Base-by-base conservation (phyloP, 2,113 vertebrate genomes). In the Tragelaphus buxtoni region DNA sequence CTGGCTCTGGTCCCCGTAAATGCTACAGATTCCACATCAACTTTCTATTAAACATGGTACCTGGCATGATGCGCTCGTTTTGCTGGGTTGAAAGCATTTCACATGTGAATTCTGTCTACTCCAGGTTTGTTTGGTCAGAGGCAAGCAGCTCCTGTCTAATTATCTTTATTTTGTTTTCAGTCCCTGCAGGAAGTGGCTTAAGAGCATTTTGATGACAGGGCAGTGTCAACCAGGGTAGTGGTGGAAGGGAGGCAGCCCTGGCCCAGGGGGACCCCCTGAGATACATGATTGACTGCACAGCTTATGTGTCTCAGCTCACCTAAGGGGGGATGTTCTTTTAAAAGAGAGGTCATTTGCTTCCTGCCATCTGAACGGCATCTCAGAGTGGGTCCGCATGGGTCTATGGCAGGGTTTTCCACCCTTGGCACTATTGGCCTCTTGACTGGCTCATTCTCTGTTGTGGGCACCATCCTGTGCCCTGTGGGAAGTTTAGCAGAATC, bases 1-100 rank as follows among this genome's bases (percentile, higher is more conserved):
- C 88, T 45, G 58, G 45, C 30, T 7, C 47, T 18, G 55, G 63
- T 26, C 30, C 63, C 77, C 10, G 22, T 39, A 0, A 2, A 61
- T 3, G 0, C 20, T 2, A 1, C 30, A 58, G 18, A 20, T 22
- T 22, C 28, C 53, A 0, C 0, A 4, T 6, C 32, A 16, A 4
- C 32, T 56, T 28, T 60, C 76, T 2, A 10, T 45, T 20, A 6
- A 45, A 22, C 53, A 1, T 0, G 4, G 30, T 7, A 9, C 12
- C 4, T 2, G 5, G 63, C 18, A 5, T 9, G 1, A 3, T 1
- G 3, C 2, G 76, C 30, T 47, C 24, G 0, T 20, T 32, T 9
- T 0, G 13, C 63, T 5, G 9, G 16, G 24, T 9, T 3, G 9
- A 63, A 63, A 28, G 20, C 72, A 35, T n/a, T 30, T 4, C 0